Conservation (phyloP, 2,888 invertebrate genomes). For the Quadroppia sp. region DNA sequence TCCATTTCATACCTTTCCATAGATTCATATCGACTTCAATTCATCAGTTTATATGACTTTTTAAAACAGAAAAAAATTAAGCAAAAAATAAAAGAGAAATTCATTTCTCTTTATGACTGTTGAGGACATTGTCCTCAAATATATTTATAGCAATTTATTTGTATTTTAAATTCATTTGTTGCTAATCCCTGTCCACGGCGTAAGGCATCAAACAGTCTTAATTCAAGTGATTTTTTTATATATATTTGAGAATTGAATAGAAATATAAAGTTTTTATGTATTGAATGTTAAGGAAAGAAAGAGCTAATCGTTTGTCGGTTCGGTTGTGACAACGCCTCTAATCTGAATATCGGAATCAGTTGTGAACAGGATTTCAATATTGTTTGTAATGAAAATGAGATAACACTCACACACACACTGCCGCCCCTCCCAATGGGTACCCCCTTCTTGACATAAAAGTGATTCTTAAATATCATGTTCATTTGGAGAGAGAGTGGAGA, state of each 20-base stretch:
- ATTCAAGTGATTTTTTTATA: neutral
- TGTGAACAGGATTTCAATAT: conserved; percentile 23
- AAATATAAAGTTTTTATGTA: neutral
- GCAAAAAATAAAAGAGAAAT: neutral
- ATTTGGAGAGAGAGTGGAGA: neutral
- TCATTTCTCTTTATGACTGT: neutral
- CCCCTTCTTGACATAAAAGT: neutral
- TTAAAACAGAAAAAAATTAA: neutral
- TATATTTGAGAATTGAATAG: neutral
- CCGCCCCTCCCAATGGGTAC: neutral
- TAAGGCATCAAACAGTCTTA: too few species aligned
- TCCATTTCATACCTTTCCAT: neutral
- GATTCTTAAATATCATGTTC: neutral
- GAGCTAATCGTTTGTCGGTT: neutral
- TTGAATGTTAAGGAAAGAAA: neutral
- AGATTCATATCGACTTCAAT: conserved; percentile 15
- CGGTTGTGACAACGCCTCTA: conserved; percentile 26
- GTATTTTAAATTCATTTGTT: neutral
- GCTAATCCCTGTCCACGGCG: conserved; percentile 12
- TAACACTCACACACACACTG: neutral
- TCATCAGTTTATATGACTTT: conserved; percentile 3
- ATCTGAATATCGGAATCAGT: neutral
- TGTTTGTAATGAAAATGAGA: neutral
- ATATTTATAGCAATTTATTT: neutral
- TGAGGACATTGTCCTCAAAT: neutral